phyloP scores from a whole-genome alignment of 2,888 invertebrate species.

The Drosophila subsilvestris region DNA sequence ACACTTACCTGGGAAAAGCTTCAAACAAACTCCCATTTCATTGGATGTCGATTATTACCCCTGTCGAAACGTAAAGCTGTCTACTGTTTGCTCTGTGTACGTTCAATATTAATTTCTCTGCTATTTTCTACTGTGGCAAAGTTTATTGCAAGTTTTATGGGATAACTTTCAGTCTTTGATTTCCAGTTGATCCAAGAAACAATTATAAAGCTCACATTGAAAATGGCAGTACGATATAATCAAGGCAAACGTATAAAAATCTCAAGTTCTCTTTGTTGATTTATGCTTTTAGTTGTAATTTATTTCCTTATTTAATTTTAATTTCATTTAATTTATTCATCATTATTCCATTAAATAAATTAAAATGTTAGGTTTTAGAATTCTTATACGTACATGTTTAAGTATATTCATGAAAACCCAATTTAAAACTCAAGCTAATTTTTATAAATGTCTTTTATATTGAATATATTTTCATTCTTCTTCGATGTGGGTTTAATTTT shows the following conservation, averaged over 20 bases:
- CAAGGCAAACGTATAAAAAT: too few species aligned
- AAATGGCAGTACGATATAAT: too few species aligned
- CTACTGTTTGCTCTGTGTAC: constrained; percentile 18
- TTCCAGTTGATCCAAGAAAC: not conserved
- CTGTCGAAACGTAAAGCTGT: constrained; percentile 17
- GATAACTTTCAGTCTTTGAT: not conserved
- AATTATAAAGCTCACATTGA: too few species aligned
- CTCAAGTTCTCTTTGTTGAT: not conserved
- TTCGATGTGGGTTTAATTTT: not conserved
- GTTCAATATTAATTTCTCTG: constrained; percentile 26
- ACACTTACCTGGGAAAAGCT: constrained; percentile 35
- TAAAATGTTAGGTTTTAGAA: not conserved
- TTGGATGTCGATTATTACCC: constrained; percentile 15
- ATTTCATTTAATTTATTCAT: not conserved
- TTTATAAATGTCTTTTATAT: constrained; percentile 2
- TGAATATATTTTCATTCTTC: not conserved
- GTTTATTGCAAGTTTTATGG: too few species aligned
- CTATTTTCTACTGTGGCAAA: not conserved
- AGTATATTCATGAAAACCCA: not conserved
- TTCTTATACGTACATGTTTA: too few species aligned
- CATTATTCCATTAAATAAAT: not conserved
- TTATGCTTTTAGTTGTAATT: not conserved
- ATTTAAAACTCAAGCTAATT: not conserved
- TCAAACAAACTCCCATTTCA: constrained; percentile 32
- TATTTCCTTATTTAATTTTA: not conserved